phyloP scores from a whole-genome alignment of 2,888 invertebrate species.

The Apodemia mormo region DNA sequence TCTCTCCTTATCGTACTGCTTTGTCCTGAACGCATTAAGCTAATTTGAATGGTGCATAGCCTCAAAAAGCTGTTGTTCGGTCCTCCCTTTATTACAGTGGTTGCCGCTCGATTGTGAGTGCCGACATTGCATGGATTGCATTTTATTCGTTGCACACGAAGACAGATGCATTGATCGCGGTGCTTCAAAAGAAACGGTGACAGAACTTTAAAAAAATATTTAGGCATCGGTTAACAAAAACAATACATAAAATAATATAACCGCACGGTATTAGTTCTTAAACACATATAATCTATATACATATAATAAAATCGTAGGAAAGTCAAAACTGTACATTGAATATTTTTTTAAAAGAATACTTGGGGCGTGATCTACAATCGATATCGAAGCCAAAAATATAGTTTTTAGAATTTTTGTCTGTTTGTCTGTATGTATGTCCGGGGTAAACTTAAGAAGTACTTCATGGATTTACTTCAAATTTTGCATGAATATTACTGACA shows the following conservation, averaged over 20 bases:
- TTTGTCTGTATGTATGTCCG: no score
- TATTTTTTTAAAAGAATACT: no score
- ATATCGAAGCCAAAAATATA: no score
- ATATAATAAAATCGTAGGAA: no score
- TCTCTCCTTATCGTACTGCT: constrained; percentile 72
- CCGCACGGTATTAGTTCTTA: no score
- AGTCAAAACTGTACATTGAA: no score
- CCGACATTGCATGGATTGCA: constrained; percentile 63
- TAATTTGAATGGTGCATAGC: constrained; percentile 78
- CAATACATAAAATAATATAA: background rate
- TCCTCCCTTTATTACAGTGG: constrained; percentile 68
- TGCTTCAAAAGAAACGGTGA: constrained; percentile 47
- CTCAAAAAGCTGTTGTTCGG: constrained; percentile 76
- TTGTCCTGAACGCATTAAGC: constrained; percentile 77
- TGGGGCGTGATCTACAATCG: no score
- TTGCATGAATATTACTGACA: no score
- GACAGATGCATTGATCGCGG: constrained; percentile 64
- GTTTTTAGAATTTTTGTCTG: no score
- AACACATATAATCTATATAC: no score
- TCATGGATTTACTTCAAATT: no score
- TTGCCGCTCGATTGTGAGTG: constrained; percentile 69
- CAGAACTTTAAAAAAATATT: constrained; percentile 27
- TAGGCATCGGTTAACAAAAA: background rate
- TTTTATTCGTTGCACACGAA: constrained; percentile 66
- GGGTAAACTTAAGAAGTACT: no score